Percentiles rank a stretch among this genome's conserved stretches.
These are phyloP conservation scores for Tenualosa ilisha DNA, from an alignment of 2,797 vertebrate genomes.

Conservation along the genomic window DNA sequence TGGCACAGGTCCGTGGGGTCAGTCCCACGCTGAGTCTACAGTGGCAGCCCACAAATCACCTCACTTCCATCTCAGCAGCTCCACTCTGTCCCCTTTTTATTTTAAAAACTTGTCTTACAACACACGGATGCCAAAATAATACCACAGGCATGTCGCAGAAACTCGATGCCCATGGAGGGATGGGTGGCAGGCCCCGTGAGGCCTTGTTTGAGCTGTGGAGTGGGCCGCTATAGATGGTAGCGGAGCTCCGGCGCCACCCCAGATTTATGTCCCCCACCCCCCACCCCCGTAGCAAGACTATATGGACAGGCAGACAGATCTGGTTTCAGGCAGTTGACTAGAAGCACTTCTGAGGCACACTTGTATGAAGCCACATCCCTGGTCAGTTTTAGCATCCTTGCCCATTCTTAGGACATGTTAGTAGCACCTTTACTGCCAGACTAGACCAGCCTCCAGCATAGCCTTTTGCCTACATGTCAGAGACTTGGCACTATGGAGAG, in stretches of 20 bases:
- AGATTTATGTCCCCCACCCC: neutral
- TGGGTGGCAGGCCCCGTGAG: neutral
- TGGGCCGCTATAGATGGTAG: constrained; percentile 2
- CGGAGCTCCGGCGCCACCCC: neutral
- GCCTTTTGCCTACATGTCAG: neutral
- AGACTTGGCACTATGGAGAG: neutral
- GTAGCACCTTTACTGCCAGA: neutral
- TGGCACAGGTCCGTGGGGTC: neutral
- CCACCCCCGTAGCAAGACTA: neutral
- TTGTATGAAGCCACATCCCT: neutral
- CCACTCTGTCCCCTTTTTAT: neutral
- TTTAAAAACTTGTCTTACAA: constrained; percentile 12
- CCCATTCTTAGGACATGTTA: neutral
- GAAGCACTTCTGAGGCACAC: neutral
- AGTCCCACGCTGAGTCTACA: neutral
- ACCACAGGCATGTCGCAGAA: neutral
- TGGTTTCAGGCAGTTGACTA: constrained; percentile 7
- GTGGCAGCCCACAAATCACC: neutral
- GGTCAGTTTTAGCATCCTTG: neutral
- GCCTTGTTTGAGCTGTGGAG: neutral
- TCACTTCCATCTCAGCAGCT: neutral
- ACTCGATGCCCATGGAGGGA: neutral
- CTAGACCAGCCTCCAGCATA: neutral
- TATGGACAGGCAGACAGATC: neutral
- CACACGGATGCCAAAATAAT: constrained; percentile 3